Evolutionary conservation across 2,797 vertebrate species (phyloP), one percentile per base, ranked within the genome.

Genomic region (Neoniphon sammara): DNA sequence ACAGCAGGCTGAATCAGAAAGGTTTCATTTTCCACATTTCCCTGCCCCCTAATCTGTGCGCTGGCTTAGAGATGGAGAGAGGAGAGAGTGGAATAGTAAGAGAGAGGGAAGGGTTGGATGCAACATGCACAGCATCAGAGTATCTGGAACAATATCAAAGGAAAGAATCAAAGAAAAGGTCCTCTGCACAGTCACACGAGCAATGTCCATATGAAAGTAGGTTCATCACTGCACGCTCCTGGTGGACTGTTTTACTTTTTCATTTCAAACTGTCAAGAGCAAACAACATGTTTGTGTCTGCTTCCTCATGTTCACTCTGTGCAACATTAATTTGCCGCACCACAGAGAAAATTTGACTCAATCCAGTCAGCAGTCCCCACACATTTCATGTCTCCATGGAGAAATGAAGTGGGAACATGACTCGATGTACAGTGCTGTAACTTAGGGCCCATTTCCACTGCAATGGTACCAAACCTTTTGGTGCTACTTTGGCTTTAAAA

Each of bases 1-100:
- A 78, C 77, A 87, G 65, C 67, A 85, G 78, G 66, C 79, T 88
- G 77, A 68, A 75, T 80, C 21, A 4, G 39, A 77, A 88, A 76
- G 53, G 82, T 83, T 88, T 89, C n/a, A 86, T 90, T 90, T 85
- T 84, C 79, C 52, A 80, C 83, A 68, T 65, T 60, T 81, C 66
- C 54, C 60, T 75, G 68, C 67, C 49, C n/a, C 60, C 67, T 82
- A 76, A 80, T 90, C 75, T 80, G 44, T 74, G 56, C 0, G 0
- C 49, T 30, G 18, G 59, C 27, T 71, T 64, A 71, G 47, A 67
- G 78, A 67, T 50, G 66, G 17, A 9, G 44, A n/a, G 44, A 27
- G 65, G 7, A 78, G 59, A 60, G 59, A 57, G 68, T 60, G 1
- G 17, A 72, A 79, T 30, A 65, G 71, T 68, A 36, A 21, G 47